A percentile compares a stretch with the other conserved stretches of the same genome.
Evolutionary conservation across 2,113 vertebrate genomes (phyloP).

Genomic region (Sinocyclocheilus maitianheensis): DNA sequence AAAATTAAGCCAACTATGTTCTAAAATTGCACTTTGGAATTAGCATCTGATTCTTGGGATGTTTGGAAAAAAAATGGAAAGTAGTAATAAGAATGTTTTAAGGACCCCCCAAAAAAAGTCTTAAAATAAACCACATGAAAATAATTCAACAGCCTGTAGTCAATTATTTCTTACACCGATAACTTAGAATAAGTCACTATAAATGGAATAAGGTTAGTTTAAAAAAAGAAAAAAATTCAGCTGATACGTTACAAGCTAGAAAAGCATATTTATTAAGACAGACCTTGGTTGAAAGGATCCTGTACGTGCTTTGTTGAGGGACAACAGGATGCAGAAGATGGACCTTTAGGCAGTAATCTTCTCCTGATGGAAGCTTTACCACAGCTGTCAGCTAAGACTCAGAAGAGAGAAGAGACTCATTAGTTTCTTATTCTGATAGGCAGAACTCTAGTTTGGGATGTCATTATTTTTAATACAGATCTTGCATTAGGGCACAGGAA

Average conservation of each 20-base stretch:
- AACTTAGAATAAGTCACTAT: not conserved
- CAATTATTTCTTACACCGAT: not conserved
- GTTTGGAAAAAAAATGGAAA: too few species aligned
- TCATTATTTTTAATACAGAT: not conserved
- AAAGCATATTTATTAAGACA: not conserved
- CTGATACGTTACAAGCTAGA: not conserved
- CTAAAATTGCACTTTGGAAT: too few species aligned
- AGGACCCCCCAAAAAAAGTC: too few species aligned
- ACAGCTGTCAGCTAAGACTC: conserved; percentile 77
- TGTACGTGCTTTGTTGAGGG: conserved; percentile 89
- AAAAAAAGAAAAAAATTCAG: not conserved
- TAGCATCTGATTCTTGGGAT: too few species aligned
- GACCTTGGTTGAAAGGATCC: conserved; percentile 94
- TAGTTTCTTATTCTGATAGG: conserved; percentile 45
- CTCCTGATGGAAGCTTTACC: conserved; percentile 83
- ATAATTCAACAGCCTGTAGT: not conserved
- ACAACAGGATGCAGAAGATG: conserved; percentile 84
- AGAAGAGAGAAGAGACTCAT: conserved; percentile 39
- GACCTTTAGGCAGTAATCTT: conserved; percentile 82
- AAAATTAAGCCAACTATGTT: too few species aligned
- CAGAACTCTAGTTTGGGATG: not conserved
- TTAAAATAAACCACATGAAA: not conserved
- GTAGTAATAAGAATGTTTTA: too few species aligned
- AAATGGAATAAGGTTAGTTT: not conserved
- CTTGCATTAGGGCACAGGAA: not conserved